Conservation (phyloP, 2,113 vertebrate genomes). For the Acanthisitta chloris region DNA sequence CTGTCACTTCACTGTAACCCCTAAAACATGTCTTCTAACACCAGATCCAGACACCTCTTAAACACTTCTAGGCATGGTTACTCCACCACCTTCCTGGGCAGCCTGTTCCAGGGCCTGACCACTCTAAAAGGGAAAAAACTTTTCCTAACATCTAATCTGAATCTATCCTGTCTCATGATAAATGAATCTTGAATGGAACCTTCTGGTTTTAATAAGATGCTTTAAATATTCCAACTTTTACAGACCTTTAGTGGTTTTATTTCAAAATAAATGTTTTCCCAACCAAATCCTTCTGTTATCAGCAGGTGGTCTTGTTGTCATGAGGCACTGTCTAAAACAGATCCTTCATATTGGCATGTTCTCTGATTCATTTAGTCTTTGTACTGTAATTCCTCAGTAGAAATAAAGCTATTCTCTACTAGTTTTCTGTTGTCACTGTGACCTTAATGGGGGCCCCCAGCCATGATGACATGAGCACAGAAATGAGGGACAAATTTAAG, state of each 20-base stretch:
- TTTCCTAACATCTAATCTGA: too few relatives aligned
- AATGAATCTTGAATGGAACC: background rate
- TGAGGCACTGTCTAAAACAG: background rate
- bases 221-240: background rate
- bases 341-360: background rate
- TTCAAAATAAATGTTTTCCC: background rate
- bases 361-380: background rate
- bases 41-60: too few relatives aligned
- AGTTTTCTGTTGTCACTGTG: background rate
- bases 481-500: background rate
- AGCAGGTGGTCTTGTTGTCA: background rate
- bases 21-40: too few relatives aligned
- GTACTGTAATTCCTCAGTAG: background rate
- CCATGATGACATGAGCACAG: background rate
- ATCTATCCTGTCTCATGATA: too few relatives aligned
- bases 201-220: background rate
- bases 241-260: background rate
- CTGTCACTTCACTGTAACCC: too few relatives aligned
- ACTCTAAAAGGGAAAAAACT: too few relatives aligned
- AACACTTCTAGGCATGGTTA: too few relatives aligned
- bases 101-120: too few relatives aligned
- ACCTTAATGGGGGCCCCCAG: background rate
- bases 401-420: background rate
- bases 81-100: too few relatives aligned
- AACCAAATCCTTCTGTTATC: background rate